Evolutionary conservation across 2,113 vertebrate genomes (phyloP).

Genomic region (human (Homo sapiens)): GRCh38 chr2:156512001-156512500

Average conservation of each 20-base stretch:
- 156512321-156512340: constrained; percentile 64
- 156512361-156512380: constrained; percentile 50
- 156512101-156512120: constrained; percentile 72
- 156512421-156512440: constrained; percentile 53
- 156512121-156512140: constrained; percentile 80
- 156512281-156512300: constrained; percentile 94
- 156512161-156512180: constrained; percentile 82
- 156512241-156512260: constrained; percentile 95
- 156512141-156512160: constrained; percentile 78
- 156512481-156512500: constrained; percentile 10
- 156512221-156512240: constrained; percentile 96
- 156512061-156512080: constrained; percentile 81
- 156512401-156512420: constrained; percentile 54
- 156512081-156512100: constrained; percentile 76
- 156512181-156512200: constrained; percentile 79
- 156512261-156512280: constrained; percentile 95
- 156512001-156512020: constrained; percentile 79
- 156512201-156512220: constrained; percentile 85
- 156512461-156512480: constrained; percentile 49
- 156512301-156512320: constrained; percentile 99
- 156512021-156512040: constrained; percentile 78
- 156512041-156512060: constrained; percentile 77
- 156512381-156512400: background rate
- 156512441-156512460: constrained; percentile 38
- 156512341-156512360: background rate